A percentile compares a stretch with the other conserved stretches of the same genome.
These are phyloP conservation scores for Drosophila kanekoi DNA, from an alignment of 2,888 invertebrate species.

Conservation along the genomic window DNA sequence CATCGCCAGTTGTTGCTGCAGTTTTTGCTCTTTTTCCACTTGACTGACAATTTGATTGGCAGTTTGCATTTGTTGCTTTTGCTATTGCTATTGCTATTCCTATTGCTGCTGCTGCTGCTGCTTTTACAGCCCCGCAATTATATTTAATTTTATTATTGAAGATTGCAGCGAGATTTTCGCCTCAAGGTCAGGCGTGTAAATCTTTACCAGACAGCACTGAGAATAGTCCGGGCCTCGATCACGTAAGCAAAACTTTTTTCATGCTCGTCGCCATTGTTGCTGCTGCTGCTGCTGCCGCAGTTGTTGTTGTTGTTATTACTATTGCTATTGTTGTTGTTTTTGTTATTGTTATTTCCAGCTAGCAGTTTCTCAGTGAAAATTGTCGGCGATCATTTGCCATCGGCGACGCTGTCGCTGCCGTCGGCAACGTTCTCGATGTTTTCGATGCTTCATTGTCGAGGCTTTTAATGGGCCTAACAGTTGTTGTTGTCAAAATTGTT, in stretches of 20 bases:
- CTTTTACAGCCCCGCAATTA: constrained; percentile 76
- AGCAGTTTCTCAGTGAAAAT: constrained; percentile 47
- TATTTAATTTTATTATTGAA: constrained; percentile 82
- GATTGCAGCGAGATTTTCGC: constrained; percentile 81
- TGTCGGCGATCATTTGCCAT: constrained; percentile 48
- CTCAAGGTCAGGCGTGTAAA: constrained; percentile 78
- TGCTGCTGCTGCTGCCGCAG: background rate
- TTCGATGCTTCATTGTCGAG: constrained; percentile 65
- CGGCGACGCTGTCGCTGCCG: constrained; percentile 14
- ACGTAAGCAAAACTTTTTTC: constrained; percentile 73
- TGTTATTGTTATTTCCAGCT: constrained; percentile 52
- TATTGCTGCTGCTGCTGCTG: constrained; percentile 26
- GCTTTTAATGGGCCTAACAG: constrained; percentile 71
- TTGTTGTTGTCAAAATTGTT: constrained; percentile 31
- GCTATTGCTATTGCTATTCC: constrained; percentile 25
- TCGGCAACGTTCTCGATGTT: constrained; percentile 38
- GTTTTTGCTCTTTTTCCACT: constrained; percentile 78
- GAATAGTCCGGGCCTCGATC: constrained; percentile 61
- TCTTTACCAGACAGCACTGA: constrained; percentile 70
- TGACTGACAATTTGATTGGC: constrained; percentile 79
- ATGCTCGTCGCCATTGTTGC: constrained; percentile 22
- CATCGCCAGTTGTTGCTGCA: constrained; percentile 60
- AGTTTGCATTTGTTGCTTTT: constrained; percentile 68
- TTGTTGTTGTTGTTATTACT: constrained; percentile 13
- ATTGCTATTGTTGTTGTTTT: constrained; percentile 24